Evolutionary conservation across 2,113 vertebrate species (phyloP).

Genomic region (Tyto alba): DNA sequence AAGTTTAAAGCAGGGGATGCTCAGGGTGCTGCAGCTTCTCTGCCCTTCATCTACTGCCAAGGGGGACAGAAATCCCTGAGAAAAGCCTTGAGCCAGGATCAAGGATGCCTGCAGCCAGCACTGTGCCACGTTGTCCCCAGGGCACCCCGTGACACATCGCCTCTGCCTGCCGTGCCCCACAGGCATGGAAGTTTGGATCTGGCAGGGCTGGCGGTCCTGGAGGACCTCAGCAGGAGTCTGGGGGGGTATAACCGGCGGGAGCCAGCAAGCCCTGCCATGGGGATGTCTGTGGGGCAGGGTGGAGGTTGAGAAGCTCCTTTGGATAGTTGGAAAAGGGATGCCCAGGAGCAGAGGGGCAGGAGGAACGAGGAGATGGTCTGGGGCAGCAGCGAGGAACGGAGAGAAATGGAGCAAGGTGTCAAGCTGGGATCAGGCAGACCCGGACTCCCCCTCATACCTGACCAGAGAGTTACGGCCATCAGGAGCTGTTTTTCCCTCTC

Average conservation of each 20-base stretch:
- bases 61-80: background rate
- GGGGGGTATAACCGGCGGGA: background rate
- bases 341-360: background rate
- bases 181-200: background rate
- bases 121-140: background rate
- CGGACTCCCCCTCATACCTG: accelerated
- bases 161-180: background rate
- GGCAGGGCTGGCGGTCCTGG: background rate
- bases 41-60: background rate
- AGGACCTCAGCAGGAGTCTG: background rate
- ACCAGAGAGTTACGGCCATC: background rate
- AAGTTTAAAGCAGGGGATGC: background rate
- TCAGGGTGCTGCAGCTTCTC: background rate
- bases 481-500: background rate
- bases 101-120: background rate
- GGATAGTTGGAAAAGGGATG: accelerated
- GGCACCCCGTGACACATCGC: background rate
- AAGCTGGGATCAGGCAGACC: background rate
- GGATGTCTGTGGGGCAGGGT: background rate
- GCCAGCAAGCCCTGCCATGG: accelerated
- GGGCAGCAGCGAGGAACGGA: background rate
- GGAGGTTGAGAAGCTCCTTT: background rate
- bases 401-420: background rate
- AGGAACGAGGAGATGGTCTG: background rate
- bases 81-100: background rate